phyloP scores from a whole-genome alignment of 53 echinoderm and acorn worm genomes.

The Arbacia lixula region DNA sequence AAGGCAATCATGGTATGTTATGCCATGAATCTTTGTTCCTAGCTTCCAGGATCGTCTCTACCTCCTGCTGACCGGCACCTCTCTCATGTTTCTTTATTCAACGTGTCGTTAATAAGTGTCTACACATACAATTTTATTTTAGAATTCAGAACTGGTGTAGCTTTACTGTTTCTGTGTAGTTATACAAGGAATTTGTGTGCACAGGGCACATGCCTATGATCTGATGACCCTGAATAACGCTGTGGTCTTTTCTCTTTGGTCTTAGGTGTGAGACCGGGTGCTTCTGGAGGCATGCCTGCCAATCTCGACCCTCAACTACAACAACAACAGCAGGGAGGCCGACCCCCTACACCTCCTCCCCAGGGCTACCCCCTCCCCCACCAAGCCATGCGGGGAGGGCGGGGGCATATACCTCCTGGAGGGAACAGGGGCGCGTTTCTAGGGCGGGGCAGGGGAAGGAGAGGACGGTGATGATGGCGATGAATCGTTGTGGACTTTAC shows the following conservation, averaged over 20 bases:
- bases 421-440: conserved; percentile 32
- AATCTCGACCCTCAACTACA: conserved; percentile 27
- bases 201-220: too few relatives aligned
- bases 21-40: too few relatives aligned
- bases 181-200: too few relatives aligned
- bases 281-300: background rate
- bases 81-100: too few relatives aligned
- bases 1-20: too few relatives aligned
- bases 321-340: background rate
- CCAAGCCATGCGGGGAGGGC: conserved; percentile 39
- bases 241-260: background rate
- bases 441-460: conserved; percentile 44
- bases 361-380: conserved; percentile 50
- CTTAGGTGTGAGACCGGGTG: conserved; percentile 35
- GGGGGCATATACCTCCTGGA: conserved; percentile 8
- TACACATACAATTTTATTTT: too few relatives aligned
- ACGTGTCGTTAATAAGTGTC: too few relatives aligned
- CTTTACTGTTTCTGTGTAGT: too few relatives aligned
- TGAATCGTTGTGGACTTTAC: too few relatives aligned
- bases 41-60: too few relatives aligned
- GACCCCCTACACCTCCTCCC: conserved; percentile 61
- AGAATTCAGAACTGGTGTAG: too few relatives aligned
- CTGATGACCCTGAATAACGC: background rate
- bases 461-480: conserved; percentile 40
- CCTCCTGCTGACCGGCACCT: too few relatives aligned